phyloP scores from a whole-genome alignment of 1,140 invertebrate species.

The Hirudo medicinalis region DNA sequence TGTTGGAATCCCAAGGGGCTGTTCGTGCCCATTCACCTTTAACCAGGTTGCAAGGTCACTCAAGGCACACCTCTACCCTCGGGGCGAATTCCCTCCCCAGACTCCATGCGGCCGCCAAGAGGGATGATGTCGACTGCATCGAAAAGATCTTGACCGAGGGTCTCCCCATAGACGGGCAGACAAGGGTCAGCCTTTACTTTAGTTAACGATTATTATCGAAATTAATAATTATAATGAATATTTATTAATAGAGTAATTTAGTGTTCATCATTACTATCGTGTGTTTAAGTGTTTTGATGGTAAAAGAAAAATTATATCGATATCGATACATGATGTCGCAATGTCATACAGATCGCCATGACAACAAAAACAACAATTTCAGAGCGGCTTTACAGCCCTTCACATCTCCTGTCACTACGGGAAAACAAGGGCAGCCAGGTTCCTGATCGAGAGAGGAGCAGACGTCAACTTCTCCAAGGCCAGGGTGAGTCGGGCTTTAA shows the following conservation, averaged over 20 bases:
- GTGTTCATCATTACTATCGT: too few relatives aligned
- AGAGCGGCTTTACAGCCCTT: constrained; percentile 71
- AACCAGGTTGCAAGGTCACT: too few relatives aligned
- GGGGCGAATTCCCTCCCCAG: constrained; percentile 68
- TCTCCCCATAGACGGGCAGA: too few relatives aligned
- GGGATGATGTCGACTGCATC: constrained; percentile 72
- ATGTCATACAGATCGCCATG: too few relatives aligned
- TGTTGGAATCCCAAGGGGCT: constrained; percentile 58
- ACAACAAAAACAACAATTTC: constrained; percentile 33
- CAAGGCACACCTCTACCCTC: constrained; percentile 45
- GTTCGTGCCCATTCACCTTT: constrained; percentile 68
- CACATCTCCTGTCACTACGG: constrained; percentile 98
- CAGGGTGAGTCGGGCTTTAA: constrained; percentile 34
- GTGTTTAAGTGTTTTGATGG: too few relatives aligned
- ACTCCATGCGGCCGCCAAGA: constrained; percentile 95
- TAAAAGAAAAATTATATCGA: too few relatives aligned
- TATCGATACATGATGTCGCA: too few relatives aligned
- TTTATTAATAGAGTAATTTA: too few relatives aligned
- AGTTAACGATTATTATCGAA: constrained; percentile 52
- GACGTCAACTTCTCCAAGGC: constrained; percentile 96
- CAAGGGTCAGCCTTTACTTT: constrained; percentile 65
- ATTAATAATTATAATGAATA: too few relatives aligned
- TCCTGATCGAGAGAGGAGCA: constrained; percentile 84
- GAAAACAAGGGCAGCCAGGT: constrained; percentile 81
- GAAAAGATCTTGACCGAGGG: too few relatives aligned